Conservation (phyloP, 2,113 vertebrate genomes). For the Sinosuthora webbiana region DNA sequence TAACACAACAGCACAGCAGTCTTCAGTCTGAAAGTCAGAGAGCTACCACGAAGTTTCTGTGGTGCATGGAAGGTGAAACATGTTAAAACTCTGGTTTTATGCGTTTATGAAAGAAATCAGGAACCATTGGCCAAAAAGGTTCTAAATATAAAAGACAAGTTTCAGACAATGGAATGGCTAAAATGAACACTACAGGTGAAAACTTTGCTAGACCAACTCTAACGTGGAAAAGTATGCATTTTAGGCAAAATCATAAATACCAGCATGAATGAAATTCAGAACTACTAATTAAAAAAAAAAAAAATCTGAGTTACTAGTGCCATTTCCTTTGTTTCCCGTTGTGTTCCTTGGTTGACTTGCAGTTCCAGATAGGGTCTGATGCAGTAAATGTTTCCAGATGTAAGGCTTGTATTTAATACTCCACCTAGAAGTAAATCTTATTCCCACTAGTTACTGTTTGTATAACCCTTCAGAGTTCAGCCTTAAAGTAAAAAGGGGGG, state of each 20-base stretch:
- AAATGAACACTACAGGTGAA: background rate
- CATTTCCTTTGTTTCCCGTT: background rate
- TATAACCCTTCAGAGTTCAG: conserved; percentile 20
- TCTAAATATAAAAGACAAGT: background rate
- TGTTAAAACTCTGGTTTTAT: background rate
- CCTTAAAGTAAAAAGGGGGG: background rate
- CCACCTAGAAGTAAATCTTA: conserved; percentile 39
- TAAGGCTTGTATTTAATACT: conserved; percentile 38
- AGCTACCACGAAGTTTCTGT: background rate
- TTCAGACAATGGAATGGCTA: background rate
- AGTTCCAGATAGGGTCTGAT: conserved; percentile 20
- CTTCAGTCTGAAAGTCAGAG: background rate
- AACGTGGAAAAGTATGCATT: background rate
- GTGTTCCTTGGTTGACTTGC: background rate
- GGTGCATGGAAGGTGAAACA: background rate
- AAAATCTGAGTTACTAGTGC: background rate
- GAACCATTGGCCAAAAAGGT: background rate
- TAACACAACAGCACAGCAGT: background rate
- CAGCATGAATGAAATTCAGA: background rate
- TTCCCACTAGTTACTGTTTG: conserved; percentile 52
- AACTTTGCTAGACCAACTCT: background rate
- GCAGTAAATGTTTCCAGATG: conserved; percentile 55
- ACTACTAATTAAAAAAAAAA: background rate
- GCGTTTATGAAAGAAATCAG: background rate
- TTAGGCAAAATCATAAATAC: background rate